phyloP scores from a whole-genome alignment of 2,797 vertebrate genomes.

The Dromococcyx pavoninus region DNA sequence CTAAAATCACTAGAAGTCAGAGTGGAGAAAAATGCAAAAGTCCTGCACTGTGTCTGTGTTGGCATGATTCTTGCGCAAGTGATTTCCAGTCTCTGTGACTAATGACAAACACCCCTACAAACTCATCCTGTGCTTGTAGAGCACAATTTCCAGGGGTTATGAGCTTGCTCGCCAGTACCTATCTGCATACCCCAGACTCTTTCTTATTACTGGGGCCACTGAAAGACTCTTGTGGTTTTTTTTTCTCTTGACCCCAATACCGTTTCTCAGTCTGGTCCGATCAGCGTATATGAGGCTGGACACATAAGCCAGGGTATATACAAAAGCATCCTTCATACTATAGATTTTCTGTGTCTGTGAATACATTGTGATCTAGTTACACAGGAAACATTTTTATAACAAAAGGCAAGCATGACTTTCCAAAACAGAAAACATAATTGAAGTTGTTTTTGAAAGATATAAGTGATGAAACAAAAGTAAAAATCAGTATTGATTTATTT shows the following conservation, averaged over 20 bases:
- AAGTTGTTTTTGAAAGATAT: background rate
- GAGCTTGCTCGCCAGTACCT: background rate
- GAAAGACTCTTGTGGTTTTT: background rate
- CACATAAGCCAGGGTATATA: background rate
- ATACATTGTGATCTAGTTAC: background rate
- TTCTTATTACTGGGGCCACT: background rate
- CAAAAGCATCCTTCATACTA: background rate
- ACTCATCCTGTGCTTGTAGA: background rate
- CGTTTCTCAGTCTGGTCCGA: background rate
- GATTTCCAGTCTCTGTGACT: background rate
- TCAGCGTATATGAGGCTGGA: background rate
- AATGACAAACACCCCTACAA: background rate
- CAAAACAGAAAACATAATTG: background rate
- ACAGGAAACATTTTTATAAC: background rate
- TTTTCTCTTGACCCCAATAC: background rate
- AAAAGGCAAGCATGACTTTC: background rate
- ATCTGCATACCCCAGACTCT: background rate
- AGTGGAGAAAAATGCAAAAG: background rate
- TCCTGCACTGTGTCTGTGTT: background rate
- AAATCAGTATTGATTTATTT: background rate
- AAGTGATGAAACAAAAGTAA: background rate
- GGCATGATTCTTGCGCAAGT: background rate
- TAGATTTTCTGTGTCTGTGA: background rate
- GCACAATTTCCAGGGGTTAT: background rate
- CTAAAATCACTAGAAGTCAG: background rate